A percentile compares a stretch with the other conserved stretches of the same genome.
These are phyloP conservation scores for Philonicus albiceps DNA, from an alignment of 2,888 invertebrate genomes.

Conservation along the genomic window DNA sequence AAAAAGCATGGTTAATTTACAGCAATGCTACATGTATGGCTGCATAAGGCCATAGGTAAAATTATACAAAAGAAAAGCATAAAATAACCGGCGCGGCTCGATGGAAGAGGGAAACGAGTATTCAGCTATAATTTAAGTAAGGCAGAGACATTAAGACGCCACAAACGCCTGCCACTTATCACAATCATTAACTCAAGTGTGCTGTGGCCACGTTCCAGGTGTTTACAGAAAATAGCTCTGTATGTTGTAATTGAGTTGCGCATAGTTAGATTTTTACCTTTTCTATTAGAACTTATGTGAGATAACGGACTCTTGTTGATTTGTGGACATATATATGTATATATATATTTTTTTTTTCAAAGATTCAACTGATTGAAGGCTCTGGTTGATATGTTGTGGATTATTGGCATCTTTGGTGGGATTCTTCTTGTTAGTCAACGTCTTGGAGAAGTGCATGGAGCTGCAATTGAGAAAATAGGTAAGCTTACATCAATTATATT, in stretches of 20 bases:
- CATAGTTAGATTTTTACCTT: conserved; percentile 10
- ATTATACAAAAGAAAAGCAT: background rate
- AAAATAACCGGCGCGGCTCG: background rate
- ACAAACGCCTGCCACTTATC: conserved; percentile 19
- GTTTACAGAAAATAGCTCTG: conserved; percentile 3
- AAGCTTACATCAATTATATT: background rate
- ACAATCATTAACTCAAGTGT: conserved; percentile 15
- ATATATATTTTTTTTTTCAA: no score
- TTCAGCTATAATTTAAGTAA: background rate
- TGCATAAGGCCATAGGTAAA: background rate
- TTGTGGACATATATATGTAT: no score
- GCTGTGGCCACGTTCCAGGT: conserved; percentile 21
- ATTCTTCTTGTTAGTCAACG: conserved; percentile 16
- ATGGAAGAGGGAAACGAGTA: background rate
- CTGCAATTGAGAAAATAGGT: conserved; percentile 12
- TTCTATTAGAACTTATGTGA: background rate
- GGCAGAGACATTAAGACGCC: conserved; percentile 34
- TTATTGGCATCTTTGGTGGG: conserved; percentile 3
- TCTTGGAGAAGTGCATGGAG: background rate
- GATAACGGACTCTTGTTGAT: background rate
- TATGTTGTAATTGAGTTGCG: conserved; percentile 3
- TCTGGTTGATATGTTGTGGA: conserved; percentile 6
- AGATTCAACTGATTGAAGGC: background rate
- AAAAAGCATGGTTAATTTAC: background rate
- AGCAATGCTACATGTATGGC: background rate